These are phyloP conservation scores for Cherax quadricarinatus DNA, from an alignment of 1,140 invertebrate species.

Conservation along the genomic window DNA sequence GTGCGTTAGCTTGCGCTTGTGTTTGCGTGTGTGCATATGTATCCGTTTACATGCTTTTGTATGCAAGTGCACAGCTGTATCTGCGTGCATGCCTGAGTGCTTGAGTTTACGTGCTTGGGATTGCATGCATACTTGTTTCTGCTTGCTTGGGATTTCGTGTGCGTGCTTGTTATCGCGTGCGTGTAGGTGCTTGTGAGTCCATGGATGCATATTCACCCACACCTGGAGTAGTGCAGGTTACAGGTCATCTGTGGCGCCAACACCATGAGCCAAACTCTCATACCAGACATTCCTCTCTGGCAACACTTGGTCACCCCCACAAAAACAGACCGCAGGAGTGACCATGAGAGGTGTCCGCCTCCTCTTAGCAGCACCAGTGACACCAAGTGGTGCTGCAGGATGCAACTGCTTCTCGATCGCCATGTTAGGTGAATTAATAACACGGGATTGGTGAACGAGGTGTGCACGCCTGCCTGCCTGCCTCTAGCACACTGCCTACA, in stretches of 20 bases:
- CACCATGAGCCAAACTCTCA: no score
- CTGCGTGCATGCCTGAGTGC: no score
- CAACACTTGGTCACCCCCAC: not conserved
- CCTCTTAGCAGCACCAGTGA: not conserved
- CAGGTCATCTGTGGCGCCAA: no score
- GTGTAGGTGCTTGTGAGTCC: no score
- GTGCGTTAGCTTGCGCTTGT: no score
- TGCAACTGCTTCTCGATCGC: not conserved
- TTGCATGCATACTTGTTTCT: no score
- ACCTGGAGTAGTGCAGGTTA: not conserved
- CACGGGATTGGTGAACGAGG: not conserved
- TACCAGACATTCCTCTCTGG: not conserved
- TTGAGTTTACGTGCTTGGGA: no score
- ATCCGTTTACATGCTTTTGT: no score
- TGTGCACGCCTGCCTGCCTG: not conserved
- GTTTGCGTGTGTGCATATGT: no score
- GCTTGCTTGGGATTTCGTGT: no score
- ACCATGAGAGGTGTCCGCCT: not conserved
- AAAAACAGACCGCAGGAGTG: not conserved
- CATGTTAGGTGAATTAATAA: not conserved
- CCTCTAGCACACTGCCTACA: not conserved
- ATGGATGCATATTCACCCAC: not conserved
- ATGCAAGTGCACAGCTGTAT: no score
- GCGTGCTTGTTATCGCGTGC: no score
- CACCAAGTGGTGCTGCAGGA: not conserved